phyloP scores from a whole-genome alignment of 2,888 invertebrate genomes.

The Drosophila percnosoma region DNA sequence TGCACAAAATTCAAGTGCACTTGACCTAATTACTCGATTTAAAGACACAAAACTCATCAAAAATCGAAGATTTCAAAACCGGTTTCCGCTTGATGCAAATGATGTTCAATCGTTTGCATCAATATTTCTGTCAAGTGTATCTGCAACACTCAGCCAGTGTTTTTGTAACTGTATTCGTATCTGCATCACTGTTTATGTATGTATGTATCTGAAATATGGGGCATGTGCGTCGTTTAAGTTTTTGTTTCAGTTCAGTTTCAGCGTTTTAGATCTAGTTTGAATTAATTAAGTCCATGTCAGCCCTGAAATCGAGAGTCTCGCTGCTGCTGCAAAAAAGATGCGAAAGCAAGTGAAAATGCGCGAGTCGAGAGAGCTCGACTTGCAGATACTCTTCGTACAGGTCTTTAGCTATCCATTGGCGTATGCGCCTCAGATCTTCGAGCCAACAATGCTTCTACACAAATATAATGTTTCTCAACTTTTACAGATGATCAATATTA shows the following conservation, averaged over 20 bases:
- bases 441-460: too few species aligned
- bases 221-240: constrained; percentile 48
- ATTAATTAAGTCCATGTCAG: constrained; percentile 61
- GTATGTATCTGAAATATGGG: constrained; percentile 23
- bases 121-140: neutral
- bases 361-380: neutral
- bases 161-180: constrained; percentile 3
- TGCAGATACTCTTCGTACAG: neutral
- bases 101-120: neutral
- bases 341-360: neutral
- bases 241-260: constrained; percentile 9
- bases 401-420: neutral
- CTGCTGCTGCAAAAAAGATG: neutral
- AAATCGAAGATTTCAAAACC: neutral
- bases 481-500: neutral
- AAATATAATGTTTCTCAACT: neutral
- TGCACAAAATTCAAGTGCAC: neutral
- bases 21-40: neutral
- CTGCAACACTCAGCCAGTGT: neutral
- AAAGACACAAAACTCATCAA: neutral
- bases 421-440: neutral
- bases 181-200: neutral
- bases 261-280: constrained; percentile 55
- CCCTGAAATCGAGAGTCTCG: constrained; percentile 69
- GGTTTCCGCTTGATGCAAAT: neutral